Conservation (phyloP, 2,113 vertebrate species). For the Emydura subglobosa region DNA sequence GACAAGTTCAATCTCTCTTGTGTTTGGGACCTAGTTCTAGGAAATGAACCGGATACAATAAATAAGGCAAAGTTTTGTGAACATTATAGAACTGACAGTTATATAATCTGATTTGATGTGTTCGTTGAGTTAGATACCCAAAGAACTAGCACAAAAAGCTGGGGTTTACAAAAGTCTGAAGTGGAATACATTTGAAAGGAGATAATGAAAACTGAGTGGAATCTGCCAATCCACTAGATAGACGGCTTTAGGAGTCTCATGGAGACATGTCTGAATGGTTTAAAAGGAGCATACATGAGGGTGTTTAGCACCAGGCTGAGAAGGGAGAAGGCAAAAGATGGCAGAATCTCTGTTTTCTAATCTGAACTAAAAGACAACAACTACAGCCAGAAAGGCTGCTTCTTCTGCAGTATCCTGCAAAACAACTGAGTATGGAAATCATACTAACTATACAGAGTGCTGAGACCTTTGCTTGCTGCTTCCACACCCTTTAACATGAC, state of each 20-base stretch:
- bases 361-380: not conserved
- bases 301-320: not conserved
- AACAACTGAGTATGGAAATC: not conserved
- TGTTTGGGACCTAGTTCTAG: slow-evolving; percentile 27
- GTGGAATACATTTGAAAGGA: slow-evolving; percentile 40
- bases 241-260: not conserved
- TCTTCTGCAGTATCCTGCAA: not conserved
- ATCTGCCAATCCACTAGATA: not conserved
- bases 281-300: not conserved
- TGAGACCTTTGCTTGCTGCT: not conserved
- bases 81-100: slow-evolving; percentile 17
- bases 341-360: not conserved
- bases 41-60: not conserved
- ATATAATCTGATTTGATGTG: slow-evolving; percentile 3
- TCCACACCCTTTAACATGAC: slow-evolving; percentile 7
- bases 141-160: not conserved
- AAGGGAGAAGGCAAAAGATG: not conserved
- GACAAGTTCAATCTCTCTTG: not conserved
- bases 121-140: slow-evolving; percentile 24
- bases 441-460: not conserved
- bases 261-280: not conserved
- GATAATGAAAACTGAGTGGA: slow-evolving; percentile 37
- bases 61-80: not conserved
- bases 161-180: not conserved
- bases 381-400: not conserved